Evolutionary conservation across 2,888 invertebrate species (phyloP), one percentile per base, ranked within the genome.

Genomic region (Escarpia spicata): DNA sequence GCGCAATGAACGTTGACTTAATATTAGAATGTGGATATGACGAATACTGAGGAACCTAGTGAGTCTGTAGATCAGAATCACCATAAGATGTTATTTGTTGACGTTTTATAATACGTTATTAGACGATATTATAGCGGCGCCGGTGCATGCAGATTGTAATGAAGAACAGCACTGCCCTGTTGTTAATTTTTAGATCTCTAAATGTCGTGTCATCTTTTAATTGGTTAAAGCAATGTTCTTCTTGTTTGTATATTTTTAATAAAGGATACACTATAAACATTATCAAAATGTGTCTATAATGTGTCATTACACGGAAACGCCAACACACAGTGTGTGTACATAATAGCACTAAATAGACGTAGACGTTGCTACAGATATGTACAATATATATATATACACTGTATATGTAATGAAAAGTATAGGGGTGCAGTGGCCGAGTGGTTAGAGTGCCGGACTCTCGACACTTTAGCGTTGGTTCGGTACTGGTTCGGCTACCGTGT

Each of bases 191-290:
- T 75, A 26, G n/a, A 26, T 26, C n/a, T 75, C 19, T 75, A 26
- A 26, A 75, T 75, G 26, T 52, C 12, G 52, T 75, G 75, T 75
- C 19, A 3, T 75, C 75, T 26, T 75, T 26, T 75, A 75, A 26
- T n/a, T 75, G 75, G 26, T 75, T 75, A 0, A 19, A 75, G 19
- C 3, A 19, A 75, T 75, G 19, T n/a, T 75, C 6, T 19, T 26
- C 75, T 75, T n/a, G n/a, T n/a, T 75, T 75, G 75, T 75, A 75
- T 75, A 26, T 75, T 75, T 75, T 75, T 26, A 75, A 75, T 75
- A 75, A 75, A 75, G 75, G 6, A 75, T 75, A n/a, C 19, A 1
- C n/a, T n/a, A 2, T 75, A 75, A 15, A 75, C 19, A 19, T 26
- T 19, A 75, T 75, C 75, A 75, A 15, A 6, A 75, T 75, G 6